Conservation (phyloP, 2,113 vertebrate genomes). For the Ochotona curzoniae region DNA sequence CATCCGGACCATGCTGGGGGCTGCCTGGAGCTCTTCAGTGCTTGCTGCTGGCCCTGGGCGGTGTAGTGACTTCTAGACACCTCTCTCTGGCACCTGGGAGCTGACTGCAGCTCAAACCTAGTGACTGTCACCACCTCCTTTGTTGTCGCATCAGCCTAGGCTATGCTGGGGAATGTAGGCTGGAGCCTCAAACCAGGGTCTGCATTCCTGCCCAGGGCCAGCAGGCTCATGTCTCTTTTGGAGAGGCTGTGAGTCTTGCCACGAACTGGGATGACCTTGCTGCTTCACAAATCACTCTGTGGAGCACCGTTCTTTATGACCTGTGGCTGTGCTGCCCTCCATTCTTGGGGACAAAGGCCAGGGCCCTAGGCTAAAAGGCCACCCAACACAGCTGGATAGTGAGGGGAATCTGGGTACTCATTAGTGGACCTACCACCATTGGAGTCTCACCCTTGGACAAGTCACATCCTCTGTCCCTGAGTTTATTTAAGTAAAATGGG, state of each 20-base stretch:
- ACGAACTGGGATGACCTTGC: conserved; percentile 14
- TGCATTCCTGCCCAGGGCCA: neutral
- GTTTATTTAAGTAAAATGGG: conserved; percentile 36
- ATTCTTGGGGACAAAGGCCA: conserved; percentile 51
- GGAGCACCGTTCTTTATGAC: neutral
- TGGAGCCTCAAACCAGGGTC: neutral
- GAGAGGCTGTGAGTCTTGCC: neutral
- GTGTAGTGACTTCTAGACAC: conserved; percentile 45
- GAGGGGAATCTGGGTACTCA: neutral
- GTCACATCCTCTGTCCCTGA: neutral
- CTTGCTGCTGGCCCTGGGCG: conserved; percentile 18
- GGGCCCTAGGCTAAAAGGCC: neutral
- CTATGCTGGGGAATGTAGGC: neutral
- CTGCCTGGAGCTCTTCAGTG: neutral
- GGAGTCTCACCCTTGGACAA: neutral
- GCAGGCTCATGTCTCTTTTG: neutral
- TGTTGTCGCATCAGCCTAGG: neutral
- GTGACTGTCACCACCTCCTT: neutral
- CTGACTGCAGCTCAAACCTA: neutral
- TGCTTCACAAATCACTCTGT: conserved; percentile 15
- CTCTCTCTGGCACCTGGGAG: conserved; percentile 43
- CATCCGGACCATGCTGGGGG: neutral
- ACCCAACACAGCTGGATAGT: neutral
- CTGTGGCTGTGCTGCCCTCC: neutral
- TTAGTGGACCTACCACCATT: neutral